Conservation (phyloP, 1,140 invertebrate species). For the Brachionus asplanchnoidis region DNA sequence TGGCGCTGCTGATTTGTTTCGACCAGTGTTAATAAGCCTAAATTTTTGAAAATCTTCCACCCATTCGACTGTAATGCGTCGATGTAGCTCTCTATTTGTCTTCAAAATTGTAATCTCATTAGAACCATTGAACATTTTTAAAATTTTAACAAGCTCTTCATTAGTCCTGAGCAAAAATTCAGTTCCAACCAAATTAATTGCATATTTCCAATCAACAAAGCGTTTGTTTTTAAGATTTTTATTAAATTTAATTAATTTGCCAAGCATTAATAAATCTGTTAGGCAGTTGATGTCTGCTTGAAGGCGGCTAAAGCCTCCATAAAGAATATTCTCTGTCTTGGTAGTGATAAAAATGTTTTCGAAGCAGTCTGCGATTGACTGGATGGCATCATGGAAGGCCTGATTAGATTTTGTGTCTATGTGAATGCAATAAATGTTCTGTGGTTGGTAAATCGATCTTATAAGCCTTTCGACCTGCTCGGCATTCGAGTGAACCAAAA, state of each 20-base stretch:
- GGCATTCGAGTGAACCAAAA: slow-evolving; percentile 48
- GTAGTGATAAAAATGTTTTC: slow-evolving; percentile 48
- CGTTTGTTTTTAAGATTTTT: neutral
- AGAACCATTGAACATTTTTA: slow-evolving; percentile 47
- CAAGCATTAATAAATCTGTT: slow-evolving; percentile 42
- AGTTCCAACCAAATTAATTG: slow-evolving; percentile 50
- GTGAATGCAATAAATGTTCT: slow-evolving; percentile 53
- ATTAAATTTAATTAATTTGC: neutral
- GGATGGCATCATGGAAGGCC: slow-evolving; percentile 43
- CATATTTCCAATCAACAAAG: slow-evolving; percentile 47
- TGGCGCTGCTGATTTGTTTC: slow-evolving; percentile 44
- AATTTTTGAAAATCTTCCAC: neutral
- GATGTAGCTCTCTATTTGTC: neutral
- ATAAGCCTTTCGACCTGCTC: slow-evolving; percentile 49
- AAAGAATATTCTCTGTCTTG: slow-evolving; percentile 40
- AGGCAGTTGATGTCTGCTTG: slow-evolving; percentile 45
- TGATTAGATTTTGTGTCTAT: slow-evolving; percentile 46
- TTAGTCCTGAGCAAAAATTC: slow-evolving; percentile 47
- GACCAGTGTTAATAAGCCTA: slow-evolving; percentile 19
- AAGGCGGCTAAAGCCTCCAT: slow-evolving; percentile 42
- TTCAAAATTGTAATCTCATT: slow-evolving; percentile 43
- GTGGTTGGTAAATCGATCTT: slow-evolving; percentile 49
- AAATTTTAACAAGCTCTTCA: slow-evolving; percentile 43
- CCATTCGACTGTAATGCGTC: slow-evolving; percentile 24
- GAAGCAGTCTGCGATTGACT: slow-evolving; percentile 46